These are phyloP conservation scores for Thryonomys swinderianus DNA, from an alignment of 2,113 vertebrate species.

Conservation along the genomic window DNA sequence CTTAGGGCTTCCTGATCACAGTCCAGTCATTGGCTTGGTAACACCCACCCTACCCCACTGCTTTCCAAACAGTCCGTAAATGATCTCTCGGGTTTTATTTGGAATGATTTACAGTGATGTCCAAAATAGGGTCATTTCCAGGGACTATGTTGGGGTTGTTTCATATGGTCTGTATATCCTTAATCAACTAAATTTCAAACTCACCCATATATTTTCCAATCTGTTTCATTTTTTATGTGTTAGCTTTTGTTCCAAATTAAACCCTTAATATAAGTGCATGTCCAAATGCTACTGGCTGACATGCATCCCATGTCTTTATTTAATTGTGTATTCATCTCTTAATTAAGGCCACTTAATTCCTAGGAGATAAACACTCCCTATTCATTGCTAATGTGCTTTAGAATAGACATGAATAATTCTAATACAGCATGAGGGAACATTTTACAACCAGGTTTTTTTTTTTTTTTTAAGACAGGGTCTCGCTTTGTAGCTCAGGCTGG, in stretches of 20 bases:
- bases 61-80: neutral
- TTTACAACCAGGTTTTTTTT: too few species aligned
- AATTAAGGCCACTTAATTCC: slow-evolving; percentile 30
- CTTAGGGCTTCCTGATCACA: neutral
- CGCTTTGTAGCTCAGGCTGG: too few species aligned
- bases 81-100: neutral
- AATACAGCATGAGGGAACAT: neutral
- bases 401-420: neutral
- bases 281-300: slow-evolving; percentile 4
- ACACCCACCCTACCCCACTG: neutral
- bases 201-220: slow-evolving; percentile 26
- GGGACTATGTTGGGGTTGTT: neutral
- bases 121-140: neutral
- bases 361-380: neutral
- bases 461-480: too few species aligned
- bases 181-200: slow-evolving; percentile 23
- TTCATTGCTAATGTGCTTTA: slow-evolving; percentile 13
- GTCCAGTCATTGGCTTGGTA: neutral
- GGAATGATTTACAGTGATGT: neutral
- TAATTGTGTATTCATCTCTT: slow-evolving; percentile 24
- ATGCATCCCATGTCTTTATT: neutral
- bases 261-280: slow-evolving; percentile 26
- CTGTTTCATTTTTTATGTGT: neutral
- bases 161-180: slow-evolving; percentile 14
- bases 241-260: slow-evolving; percentile 43